phyloP scores from a whole-genome alignment of 2,888 invertebrate genomes.

The Tiliacea aurago region DNA sequence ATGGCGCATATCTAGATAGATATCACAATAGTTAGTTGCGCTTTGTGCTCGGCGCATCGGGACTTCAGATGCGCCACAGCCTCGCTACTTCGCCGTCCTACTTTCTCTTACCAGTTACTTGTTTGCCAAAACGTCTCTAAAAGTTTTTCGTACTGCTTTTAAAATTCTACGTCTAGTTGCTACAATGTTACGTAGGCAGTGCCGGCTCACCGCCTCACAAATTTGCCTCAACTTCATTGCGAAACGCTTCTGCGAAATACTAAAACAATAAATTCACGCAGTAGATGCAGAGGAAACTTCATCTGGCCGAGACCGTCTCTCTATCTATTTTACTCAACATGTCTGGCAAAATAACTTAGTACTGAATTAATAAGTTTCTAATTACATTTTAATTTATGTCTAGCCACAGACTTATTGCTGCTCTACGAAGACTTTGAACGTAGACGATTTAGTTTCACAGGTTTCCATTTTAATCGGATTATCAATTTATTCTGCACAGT shows the following conservation, averaged over 20 bases:
- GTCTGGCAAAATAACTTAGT: constrained; percentile 12
- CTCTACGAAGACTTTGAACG: not conserved
- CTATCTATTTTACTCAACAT: constrained; percentile 24
- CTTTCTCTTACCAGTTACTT: constrained; percentile 66
- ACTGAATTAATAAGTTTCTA: constrained; percentile 5
- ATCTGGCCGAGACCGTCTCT: constrained; percentile 20
- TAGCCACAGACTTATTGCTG: not conserved
- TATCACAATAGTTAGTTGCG: constrained; percentile 32
- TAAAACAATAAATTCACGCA: constrained; percentile 48
- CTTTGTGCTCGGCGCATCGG: constrained; percentile 33
- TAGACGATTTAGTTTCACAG: constrained; percentile 19
- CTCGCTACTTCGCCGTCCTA: constrained; percentile 58
- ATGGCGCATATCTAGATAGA: constrained; percentile 33
- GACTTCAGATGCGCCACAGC: constrained; percentile 38
- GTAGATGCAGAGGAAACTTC: constrained; percentile 49
- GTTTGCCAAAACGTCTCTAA: constrained; percentile 73
- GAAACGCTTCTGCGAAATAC: constrained; percentile 50
- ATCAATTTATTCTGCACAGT: constrained; percentile 3
- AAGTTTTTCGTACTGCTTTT: constrained; percentile 68
- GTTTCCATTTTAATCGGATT: constrained; percentile 30
- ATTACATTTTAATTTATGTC: constrained; percentile 14
- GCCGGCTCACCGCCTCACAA: constrained; percentile 58
- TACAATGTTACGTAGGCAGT: constrained; percentile 60
- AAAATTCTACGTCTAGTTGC: constrained; percentile 62
- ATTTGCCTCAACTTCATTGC: constrained; percentile 60